Evolutionary conservation across 2,113 vertebrate species (phyloP).

Genomic region (Saimiri boliviensis): DNA sequence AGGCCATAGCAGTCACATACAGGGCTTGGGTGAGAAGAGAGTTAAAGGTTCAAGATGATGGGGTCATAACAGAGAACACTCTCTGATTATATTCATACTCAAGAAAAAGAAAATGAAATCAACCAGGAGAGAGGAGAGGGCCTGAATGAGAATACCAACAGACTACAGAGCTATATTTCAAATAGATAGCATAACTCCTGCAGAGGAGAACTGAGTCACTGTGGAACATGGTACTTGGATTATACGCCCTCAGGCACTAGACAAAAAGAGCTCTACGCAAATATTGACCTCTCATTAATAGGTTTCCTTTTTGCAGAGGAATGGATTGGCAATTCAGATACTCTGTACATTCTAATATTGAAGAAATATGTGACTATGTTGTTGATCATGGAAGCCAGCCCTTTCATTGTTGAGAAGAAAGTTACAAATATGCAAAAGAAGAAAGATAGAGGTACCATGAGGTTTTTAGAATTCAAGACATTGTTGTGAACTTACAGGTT

Average conservation of each 20-base stretch:
- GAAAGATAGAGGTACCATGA: neutral
- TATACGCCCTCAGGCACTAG: neutral
- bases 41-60: too few species aligned
- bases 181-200: neutral
- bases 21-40: neutral
- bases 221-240: neutral
- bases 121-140: too few species aligned
- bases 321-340: slow-evolving; percentile 1
- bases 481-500: neutral
- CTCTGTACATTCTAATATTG: neutral
- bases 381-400: neutral
- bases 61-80: neutral
- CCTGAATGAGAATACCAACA: neutral
- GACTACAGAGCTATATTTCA: neutral
- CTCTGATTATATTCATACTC: neutral
- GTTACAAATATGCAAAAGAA: neutral
- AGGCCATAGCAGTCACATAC: neutral
- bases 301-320: neutral
- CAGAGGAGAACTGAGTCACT: neutral
- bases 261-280: neutral
- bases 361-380: neutral
- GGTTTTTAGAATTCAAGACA: neutral
- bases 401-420: neutral
- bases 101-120: neutral
- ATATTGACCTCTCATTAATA: neutral